Evolutionary conservation across 2,113 vertebrate genomes (phyloP).

Genomic region (Pseudorasbora parva): DNA sequence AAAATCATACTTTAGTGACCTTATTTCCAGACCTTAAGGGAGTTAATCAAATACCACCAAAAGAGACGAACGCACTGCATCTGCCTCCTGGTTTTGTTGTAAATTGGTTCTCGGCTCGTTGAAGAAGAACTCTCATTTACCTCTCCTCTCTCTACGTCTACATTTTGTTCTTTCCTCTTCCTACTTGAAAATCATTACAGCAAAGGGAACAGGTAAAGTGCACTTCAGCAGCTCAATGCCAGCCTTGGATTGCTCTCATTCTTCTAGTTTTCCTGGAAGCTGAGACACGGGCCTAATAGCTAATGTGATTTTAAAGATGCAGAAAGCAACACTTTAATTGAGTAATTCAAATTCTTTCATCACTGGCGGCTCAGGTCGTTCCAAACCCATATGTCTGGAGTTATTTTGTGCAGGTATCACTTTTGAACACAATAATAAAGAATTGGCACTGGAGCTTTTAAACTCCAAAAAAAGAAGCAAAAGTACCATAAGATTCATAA

Average conservation of each 20-base stretch:
- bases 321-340: not conserved
- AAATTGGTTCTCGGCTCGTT: slow-evolving; percentile 28
- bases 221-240: slow-evolving; percentile 3
- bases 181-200: slow-evolving; percentile 40
- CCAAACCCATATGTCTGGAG: not conserved
- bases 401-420: not conserved
- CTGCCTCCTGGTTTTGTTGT: slow-evolving; percentile 17
- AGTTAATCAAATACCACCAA: slow-evolving; percentile 31
- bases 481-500: not conserved
- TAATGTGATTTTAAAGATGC: slow-evolving; percentile 10
- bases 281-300: not conserved
- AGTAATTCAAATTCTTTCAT: not conserved
- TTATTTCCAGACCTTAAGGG: slow-evolving; percentile 18
- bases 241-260: slow-evolving; percentile 22
- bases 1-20: slow-evolving; percentile 12
- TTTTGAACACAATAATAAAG: not conserved
- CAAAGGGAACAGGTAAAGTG: slow-evolving; percentile 24
- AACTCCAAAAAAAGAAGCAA: not conserved
- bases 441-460: not conserved
- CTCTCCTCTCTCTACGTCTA: not conserved
- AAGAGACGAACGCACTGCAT: slow-evolving; percentile 4
- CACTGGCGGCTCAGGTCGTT: not conserved
- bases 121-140: slow-evolving; percentile 6
- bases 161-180: slow-evolving; percentile 19
- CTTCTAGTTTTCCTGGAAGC: not conserved